Evolutionary conservation across 1,140 invertebrate genomes (phyloP), one percentile per base, ranked within the genome.

Genomic region (Drosophila malerkotliana): DNA sequence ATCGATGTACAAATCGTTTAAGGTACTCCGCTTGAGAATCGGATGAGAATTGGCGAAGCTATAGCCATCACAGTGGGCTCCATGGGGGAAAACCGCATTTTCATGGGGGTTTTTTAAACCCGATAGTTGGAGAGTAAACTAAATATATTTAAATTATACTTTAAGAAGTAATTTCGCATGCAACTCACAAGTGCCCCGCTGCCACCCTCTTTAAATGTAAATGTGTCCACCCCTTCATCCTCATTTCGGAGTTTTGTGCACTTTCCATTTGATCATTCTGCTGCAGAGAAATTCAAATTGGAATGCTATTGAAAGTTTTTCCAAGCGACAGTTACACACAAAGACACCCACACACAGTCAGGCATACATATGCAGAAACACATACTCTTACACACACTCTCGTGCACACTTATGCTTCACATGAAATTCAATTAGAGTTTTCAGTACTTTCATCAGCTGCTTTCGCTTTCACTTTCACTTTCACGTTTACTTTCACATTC

Each of bases 401-500:
- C 44, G 12, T 30, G 6, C 34, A 32, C 51, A 37, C 34, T 37
- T 37, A 37, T 28, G 41, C 44, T 41, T 39, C 30, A 30, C 62
- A 60, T 66, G 57, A 79, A 72, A 87, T 88, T 87, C 82, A 87
- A 87, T 87, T 87, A 87, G 71, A 88, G 82, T 88, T 78, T 67
- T 62, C 45, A 72, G 71, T 78, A 72, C 58, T 87, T 74, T 87
- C 82, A 81, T 72, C 82, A 81, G 77, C 45, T 72, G 61, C 51
- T 66, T 57, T 57, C 24, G 14, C 39, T 15, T 6, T 14, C 18
- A 14, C 24, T 39, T 14, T 26, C 15, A 3, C 8, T 12, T 12
- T 4, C 30, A 26, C 45, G n/a, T 34, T 72, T 41, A 5, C 53
- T 14, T 21, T 47, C 26, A 14, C 58, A 6, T 14, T 47, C 32